A percentile compares a stretch with the other conserved stretches of the same genome.
Evolutionary conservation across 1,140 invertebrate species (phyloP).

Genomic region (Idris sp.): DNA sequence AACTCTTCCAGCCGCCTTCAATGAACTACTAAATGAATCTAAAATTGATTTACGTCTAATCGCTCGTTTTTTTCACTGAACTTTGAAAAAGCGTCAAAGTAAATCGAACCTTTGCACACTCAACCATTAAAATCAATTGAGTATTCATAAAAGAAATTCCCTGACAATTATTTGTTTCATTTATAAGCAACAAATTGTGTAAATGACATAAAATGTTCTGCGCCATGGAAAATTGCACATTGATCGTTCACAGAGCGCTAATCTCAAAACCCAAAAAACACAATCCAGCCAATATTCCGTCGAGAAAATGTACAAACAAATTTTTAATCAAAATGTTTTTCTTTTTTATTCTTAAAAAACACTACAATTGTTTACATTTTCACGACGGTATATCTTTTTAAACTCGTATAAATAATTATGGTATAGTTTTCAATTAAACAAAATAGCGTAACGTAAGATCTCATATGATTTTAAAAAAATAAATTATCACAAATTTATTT

Average conservation of each 20-base stretch:
- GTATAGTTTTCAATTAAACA: constrained; percentile 54
- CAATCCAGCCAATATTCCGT: constrained; percentile 45
- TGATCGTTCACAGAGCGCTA: constrained; percentile 24
- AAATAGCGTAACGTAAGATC: constrained; percentile 60
- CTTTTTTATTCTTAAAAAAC: too few relatives aligned
- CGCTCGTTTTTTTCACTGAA: too few relatives aligned
- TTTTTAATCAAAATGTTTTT: neutral
- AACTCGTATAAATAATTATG: constrained; percentile 59
- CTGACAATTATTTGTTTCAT: constrained; percentile 2
- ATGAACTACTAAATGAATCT: constrained; percentile 17
- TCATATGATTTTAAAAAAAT: constrained; percentile 1
- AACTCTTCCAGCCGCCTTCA: constrained; percentile 30
- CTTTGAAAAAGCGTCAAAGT: neutral
- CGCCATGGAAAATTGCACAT: constrained; percentile 9
- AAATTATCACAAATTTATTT: too few relatives aligned
- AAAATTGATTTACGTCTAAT: constrained; percentile 17
- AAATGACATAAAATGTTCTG: constrained; percentile 14
- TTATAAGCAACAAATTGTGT: constrained; percentile 15
- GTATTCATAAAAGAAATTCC: too few relatives aligned
- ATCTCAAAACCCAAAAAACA: constrained; percentile 36
- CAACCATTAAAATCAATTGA: too few relatives aligned
- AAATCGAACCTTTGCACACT: neutral
- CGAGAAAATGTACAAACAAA: constrained; percentile 10
- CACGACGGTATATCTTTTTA: constrained; percentile 45
- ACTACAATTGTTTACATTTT: constrained; percentile 4